Evolutionary conservation across 2,888 invertebrate species (phyloP).

Genomic region (Dolomedes plantarius): DNA sequence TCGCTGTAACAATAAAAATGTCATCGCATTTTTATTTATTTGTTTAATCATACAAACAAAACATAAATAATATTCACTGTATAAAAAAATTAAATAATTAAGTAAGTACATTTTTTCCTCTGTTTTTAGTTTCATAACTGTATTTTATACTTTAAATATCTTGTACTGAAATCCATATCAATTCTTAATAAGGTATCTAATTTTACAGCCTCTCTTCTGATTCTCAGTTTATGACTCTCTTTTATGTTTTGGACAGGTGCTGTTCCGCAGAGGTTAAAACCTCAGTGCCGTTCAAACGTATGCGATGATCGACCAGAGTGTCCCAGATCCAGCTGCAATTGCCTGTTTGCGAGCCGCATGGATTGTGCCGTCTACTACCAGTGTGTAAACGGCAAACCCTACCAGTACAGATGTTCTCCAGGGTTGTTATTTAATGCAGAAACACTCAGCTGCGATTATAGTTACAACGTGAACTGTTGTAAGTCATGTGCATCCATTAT

Average conservation of each 20-base stretch:
- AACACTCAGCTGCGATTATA: slow-evolving; percentile 63
- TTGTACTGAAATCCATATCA: no score
- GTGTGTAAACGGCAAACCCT: slow-evolving; percentile 57
- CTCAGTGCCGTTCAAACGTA: not conserved
- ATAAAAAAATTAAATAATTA: no score
- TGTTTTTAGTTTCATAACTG: no score
- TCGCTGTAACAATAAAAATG: no score
- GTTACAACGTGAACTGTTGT: slow-evolving; percentile 43
- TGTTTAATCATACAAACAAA: no score
- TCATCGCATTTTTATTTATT: no score
- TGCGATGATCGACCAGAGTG: slow-evolving; percentile 51
- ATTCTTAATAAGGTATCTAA: no score
- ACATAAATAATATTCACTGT: no score
- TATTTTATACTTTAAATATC: no score
- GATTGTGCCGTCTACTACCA: slow-evolving; percentile 64
- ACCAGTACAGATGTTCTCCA: slow-evolving; percentile 51
- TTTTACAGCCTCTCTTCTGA: no score
- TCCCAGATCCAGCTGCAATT: slow-evolving; percentile 30
- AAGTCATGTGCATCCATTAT: no score
- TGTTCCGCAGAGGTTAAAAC: not conserved
- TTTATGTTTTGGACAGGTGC: not conserved
- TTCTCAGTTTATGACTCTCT: not conserved
- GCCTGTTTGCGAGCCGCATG: slow-evolving; percentile 48
- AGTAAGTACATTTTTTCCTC: no score
- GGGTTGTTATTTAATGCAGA: slow-evolving; percentile 67